A percentile compares a stretch with the other conserved stretches of the same genome.
Evolutionary conservation across 2,888 invertebrate species (phyloP).

Genomic region (Mesochorus sp.): DNA sequence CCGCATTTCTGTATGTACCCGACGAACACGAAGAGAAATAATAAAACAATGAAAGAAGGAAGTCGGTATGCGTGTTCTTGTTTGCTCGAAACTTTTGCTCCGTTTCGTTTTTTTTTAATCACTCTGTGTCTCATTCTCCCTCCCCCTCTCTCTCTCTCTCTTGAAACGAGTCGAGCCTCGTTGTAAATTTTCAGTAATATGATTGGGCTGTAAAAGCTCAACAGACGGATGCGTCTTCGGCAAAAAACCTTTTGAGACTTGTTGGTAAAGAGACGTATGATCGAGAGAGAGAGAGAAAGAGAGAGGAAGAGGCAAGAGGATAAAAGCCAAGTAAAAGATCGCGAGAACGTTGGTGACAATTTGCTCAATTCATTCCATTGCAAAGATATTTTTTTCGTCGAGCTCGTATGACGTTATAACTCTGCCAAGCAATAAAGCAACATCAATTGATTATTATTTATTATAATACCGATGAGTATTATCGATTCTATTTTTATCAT

Average conservation of each 20-base stretch:
- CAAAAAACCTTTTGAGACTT: slow-evolving; percentile 36
- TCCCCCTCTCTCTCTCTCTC: slow-evolving; percentile 8
- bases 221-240: slow-evolving; percentile 27
- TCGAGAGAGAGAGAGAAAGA: slow-evolving; percentile 6
- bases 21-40: slow-evolving; percentile 29
- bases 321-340: slow-evolving; percentile 26
- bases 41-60: slow-evolving; percentile 51
- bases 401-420: neutral
- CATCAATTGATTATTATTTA: neutral
- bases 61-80: slow-evolving; percentile 44
- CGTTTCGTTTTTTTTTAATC: slow-evolving; percentile 61
- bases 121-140: slow-evolving; percentile 8
- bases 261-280: neutral
- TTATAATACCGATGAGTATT: neutral
- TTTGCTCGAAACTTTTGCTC: slow-evolving; percentile 58
- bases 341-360: slow-evolving; percentile 10
- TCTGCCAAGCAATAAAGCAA: neutral
- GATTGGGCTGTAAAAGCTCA: slow-evolving; percentile 68
- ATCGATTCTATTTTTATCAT: neutral
- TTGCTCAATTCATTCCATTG: neutral
- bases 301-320: slow-evolving; percentile 5
- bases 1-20: slow-evolving; percentile 1
- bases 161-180: slow-evolving; percentile 48
- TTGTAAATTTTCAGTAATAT: slow-evolving; percentile 70
- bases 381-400: neutral